Evolutionary conservation across 2,888 invertebrate species (phyloP).

Genomic region (Uloborus plumipes): DNA sequence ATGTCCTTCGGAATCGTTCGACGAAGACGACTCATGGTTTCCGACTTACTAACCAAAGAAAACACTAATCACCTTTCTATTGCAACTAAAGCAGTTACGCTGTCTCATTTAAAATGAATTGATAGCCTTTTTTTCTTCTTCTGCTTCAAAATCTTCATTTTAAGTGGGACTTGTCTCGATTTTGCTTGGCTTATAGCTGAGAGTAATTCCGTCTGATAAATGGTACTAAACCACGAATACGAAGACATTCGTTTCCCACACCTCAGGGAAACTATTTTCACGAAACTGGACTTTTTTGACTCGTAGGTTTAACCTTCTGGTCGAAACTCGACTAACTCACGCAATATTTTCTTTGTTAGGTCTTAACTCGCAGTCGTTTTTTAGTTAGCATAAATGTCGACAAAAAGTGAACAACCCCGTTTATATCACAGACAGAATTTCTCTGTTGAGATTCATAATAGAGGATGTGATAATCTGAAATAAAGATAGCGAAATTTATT

Average conservation of each 20-base stretch:
- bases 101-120: slow-evolving; percentile 48
- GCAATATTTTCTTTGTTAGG: too few relatives aligned
- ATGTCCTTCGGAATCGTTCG: neutral
- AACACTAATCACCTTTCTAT: slow-evolving; percentile 34
- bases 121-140: slow-evolving; percentile 13
- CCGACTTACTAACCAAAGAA: too few relatives aligned
- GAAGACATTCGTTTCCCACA: slow-evolving; percentile 6
- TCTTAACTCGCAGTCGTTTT: too few relatives aligned
- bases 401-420: too few relatives aligned
- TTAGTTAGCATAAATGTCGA: too few relatives aligned
- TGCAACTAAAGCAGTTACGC: slow-evolving; percentile 21
- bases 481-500: too few relatives aligned
- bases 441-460: too few relatives aligned
- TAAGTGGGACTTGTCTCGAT: slow-evolving; percentile 15
- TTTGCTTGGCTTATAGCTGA: slow-evolving; percentile 20
- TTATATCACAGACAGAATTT: too few relatives aligned
- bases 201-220: slow-evolving; percentile 44
- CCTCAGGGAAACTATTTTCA: slow-evolving; percentile 17
- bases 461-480: too few relatives aligned
- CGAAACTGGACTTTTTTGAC: neutral
- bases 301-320: neutral
- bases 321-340: too few relatives aligned
- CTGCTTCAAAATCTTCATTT: neutral
- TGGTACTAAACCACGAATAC: slow-evolving; percentile 18
- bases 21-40: too few relatives aligned